Base-by-base conservation (phyloP, 2,797 vertebrate genomes). In the Scolopax bukidnonensis region DNA sequence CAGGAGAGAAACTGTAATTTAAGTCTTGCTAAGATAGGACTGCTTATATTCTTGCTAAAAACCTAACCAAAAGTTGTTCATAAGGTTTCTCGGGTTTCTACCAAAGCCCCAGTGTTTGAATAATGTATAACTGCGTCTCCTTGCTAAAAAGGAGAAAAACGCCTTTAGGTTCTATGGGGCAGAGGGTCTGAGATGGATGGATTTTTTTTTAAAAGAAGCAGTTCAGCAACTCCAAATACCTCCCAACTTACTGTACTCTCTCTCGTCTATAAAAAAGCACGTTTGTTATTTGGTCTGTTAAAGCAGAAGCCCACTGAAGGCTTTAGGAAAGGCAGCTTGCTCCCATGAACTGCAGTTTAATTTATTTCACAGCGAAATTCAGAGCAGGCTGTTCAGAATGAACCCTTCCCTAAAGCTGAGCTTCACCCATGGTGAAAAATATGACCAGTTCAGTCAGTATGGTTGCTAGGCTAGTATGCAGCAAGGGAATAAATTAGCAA, bases 401-500 rank as follows among this genome's bases (percentile, higher is more conserved):
- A 87, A 18, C 27, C 63, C 60, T 96, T 92, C 61, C 77, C 91
- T 95, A 92, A 96, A 95, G 94, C 91, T 82, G 71, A 77, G 89
- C 81, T 93, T 83, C 93, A 91, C 41, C 73, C 80, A 77, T 21
- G 30, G 65, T 88, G 50, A 88, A 89, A 94, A 91, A 77, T 59
- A 95, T 2, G 13, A 67, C 59, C 82, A 41, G 12, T 76, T 95
- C 95, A 96, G 70, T 38, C 82, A 77, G 65, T 3, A 3, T 60
- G 78, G 47, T 92, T 95, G 86, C 96, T 70, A 95, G 81, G 89
- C 36, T 95, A 85, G 70, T 65, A 84, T 63, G 45, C 78, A 88
- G 57, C 95, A 83, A 84, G 83, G 93, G 95, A 97, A 97, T 96
- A 96, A 96, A 97, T 96, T 96, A 97, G 77, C 74, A 92, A 51